Base-by-base conservation (phyloP, 2,888 invertebrate genomes). In the Phalera bucephala region DNA sequence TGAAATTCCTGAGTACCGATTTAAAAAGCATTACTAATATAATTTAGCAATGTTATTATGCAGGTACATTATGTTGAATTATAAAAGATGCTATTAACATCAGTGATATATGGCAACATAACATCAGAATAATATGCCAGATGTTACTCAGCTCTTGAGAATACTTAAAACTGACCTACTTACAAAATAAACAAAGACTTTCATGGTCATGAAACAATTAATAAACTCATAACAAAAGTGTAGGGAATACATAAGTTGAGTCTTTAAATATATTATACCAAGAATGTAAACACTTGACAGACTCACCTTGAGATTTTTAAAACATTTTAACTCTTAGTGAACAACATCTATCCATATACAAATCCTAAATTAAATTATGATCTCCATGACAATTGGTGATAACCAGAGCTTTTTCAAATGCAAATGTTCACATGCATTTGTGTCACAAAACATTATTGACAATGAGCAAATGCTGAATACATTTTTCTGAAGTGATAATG, bases 341-440 rank as follows among this genome's bases (percentile, higher is more conserved):
- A 22, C 10, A 22, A 22, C 22, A 22, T 12, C 2, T 25, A 12
- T 25, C 7, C 12, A 25, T 25, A 12, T 11, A 13, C 13, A 25
- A 12, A 25, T 12, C 10, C 25, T 25, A 25, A 25, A 25, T 25
- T 14, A 14, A 27, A 27, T 27, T 27, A 27, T 27, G 13, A 14
- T 27, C 14, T n/a, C 7, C 27, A 27, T 27, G 14, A 27, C 14
- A 27, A 27, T 27, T 27, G 27, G 14, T 13, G 27, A 3, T 27
- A 14, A 27, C 27, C 14, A 27, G 7, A 25, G 27, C 27, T 27
- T 14, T 27, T 27, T 27, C 14, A 27, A 27, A 27, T 14, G 14
- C 27, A 27, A 27, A 27, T 27, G 13, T 26, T 26, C 13, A 26
- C 26, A 26, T 26, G 7, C 13, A 26, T 26, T 26, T 26, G 14